Evolutionary conservation across 1,140 invertebrate genomes (phyloP).

Genomic region (Eciton burchellii): DNA sequence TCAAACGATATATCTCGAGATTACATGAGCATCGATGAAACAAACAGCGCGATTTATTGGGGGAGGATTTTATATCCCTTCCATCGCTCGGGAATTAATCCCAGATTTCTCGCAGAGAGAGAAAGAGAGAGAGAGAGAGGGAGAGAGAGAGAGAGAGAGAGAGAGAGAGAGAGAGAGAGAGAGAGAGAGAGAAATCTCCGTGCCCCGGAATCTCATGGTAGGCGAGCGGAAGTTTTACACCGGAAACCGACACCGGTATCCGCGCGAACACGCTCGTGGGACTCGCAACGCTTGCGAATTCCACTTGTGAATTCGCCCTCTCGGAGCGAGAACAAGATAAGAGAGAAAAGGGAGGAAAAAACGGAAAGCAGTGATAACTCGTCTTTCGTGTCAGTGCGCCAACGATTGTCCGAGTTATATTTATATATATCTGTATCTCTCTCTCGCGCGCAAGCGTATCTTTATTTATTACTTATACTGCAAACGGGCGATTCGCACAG

Average conservation of each 20-base stretch:
- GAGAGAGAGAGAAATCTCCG: conserved; percentile 1
- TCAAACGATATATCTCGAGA: conserved; percentile 1
- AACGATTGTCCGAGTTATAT: conserved; percentile 9
- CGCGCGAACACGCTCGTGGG: conserved; percentile 18
- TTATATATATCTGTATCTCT: too few species aligned
- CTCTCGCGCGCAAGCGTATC: conserved; percentile 32
- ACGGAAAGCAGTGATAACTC: conserved; percentile 35
- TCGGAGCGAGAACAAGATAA: not conserved
- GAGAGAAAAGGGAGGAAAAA: not conserved
- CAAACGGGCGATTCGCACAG: conserved; percentile 15
- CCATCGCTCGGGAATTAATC: conserved; percentile 18
- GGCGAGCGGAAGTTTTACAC: conserved; percentile 11
- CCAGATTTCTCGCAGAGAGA: conserved; percentile 3
- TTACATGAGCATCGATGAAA: conserved; percentile 17
- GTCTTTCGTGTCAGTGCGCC: conserved; percentile 4
- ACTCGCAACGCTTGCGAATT: not conserved
- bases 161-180: not conserved
- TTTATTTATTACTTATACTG: conserved; percentile 41
- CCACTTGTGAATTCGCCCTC: not conserved
- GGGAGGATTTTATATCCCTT: conserved; percentile 23
- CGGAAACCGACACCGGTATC: conserved; percentile 21
- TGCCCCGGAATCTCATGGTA: not conserved
- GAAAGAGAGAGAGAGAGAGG: not conserved
- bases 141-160: not conserved
- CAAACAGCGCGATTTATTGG: conserved; percentile 27